phyloP scores from a whole-genome alignment of 2,113 vertebrate species.

The Epinephelus lanceolatus region DNA sequence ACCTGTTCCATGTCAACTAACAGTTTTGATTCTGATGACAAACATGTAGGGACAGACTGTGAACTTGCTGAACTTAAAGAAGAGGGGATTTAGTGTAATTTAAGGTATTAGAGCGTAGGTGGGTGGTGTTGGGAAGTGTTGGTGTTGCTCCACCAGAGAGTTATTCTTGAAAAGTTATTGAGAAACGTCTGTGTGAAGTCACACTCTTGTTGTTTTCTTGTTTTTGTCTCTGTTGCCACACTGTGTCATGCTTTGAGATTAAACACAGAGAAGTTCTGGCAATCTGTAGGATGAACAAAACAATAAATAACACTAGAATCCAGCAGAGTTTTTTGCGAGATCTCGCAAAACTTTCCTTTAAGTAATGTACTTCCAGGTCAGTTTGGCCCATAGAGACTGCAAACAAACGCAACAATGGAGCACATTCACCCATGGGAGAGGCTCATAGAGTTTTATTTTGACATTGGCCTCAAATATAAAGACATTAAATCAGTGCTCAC shows the following conservation, averaged over 20 bases:
- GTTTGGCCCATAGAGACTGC: too few relatives aligned
- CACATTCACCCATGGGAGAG: too few relatives aligned
- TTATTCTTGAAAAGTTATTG: not conserved
- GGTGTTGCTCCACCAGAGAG: not conserved
- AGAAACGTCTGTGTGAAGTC: slow-evolving; percentile 3
- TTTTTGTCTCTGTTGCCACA: not conserved
- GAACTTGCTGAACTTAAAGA: not conserved
- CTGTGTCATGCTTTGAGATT: not conserved
- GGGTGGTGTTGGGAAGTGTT: not conserved
- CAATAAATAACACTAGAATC: not conserved
- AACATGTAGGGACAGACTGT: not conserved
- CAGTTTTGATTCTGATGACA: not conserved
- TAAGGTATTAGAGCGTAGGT: not conserved
- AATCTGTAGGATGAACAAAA: not conserved
- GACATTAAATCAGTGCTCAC: too few relatives aligned
- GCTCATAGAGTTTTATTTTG: too few relatives aligned
- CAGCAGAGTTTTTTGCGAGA: too few relatives aligned
- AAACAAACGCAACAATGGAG: too few relatives aligned
- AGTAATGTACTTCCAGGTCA: too few relatives aligned
- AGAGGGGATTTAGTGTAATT: not conserved
- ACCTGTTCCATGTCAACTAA: not conserved
- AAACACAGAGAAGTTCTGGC: not conserved
- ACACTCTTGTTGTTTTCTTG: not conserved
- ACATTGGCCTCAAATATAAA: too few relatives aligned
- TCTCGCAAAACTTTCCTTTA: too few relatives aligned